Evolutionary conservation across 2,797 vertebrate species (phyloP).

Genomic region (Spinus pinus): DNA sequence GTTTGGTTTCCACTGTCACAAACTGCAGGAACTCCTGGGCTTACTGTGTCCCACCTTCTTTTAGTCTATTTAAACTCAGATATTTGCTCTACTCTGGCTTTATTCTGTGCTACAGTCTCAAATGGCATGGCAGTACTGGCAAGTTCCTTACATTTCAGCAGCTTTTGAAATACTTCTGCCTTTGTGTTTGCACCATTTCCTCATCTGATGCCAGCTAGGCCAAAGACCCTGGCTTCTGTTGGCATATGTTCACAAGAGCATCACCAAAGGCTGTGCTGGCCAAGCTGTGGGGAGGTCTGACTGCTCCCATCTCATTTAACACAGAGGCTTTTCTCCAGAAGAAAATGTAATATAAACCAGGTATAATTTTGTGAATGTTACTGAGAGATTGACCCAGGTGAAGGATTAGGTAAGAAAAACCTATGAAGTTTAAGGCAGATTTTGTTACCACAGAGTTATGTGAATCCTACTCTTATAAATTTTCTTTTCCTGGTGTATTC

Average conservation of each 20-base stretch:
- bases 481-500: neutral
- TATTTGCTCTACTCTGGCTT: neutral
- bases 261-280: neutral
- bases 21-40: neutral
- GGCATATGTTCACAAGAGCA: neutral
- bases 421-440: neutral
- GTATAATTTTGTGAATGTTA: neutral
- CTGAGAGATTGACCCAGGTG: neutral
- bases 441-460: neutral
- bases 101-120: neutral
- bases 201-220: neutral
- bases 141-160: neutral
- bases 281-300: neutral
- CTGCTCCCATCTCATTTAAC: neutral
- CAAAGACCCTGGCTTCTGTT: neutral
- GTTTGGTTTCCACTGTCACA: neutral
- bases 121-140: neutral
- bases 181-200: neutral
- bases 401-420: neutral
- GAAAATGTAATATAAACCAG: neutral
- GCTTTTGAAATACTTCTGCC: neutral
- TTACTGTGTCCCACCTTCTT: neutral
- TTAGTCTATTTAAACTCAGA: neutral
- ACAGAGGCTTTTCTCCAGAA: neutral
- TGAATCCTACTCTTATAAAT: neutral